Base-by-base conservation (phyloP, 2,797 vertebrate genomes). In the Pelodytes ibericus region DNA sequence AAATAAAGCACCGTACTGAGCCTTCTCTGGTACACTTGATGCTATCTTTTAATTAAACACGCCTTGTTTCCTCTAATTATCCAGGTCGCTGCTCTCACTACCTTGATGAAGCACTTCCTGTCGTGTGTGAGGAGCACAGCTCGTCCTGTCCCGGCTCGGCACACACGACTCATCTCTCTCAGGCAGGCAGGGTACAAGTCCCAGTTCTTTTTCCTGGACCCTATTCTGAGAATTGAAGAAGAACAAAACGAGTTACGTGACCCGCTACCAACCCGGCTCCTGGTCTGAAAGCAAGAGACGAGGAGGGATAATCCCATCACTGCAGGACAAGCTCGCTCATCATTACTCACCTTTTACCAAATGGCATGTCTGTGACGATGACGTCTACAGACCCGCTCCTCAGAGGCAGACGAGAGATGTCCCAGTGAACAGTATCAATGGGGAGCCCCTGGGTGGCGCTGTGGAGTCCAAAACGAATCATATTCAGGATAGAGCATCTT, bases 91-190 rank as follows among this genome's bases (percentile, higher is more conserved):
- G n/a, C n/a, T n/a, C n/a, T n/a, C n/a, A n/a, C n/a, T 53, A 99
- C 97, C 95, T 98, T 99, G 27, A 89, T 66, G 83, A 99, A 99
- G 80, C 98, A 99, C 70, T 99, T 99, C 86, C 96, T 99, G 85
- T 99, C 96, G 82, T 99, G 96, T 0, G 97, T 99, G 16, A 99
- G 89, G n/a, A 99, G 87, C 9, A 91, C 94, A 6, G 96, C 98
- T 82, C 95, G 93, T 69, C 96, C 98, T 0, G 94, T 94, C 13
- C 90, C 93, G 0, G 96, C 96, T 9, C 91, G 89, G 83, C 94
- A 96, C 76, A 99, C 93, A 4, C 96, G 94, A 56, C 95, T 95
- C 94, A 99, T 97, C 87, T 99, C 97, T 81, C 83, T 87, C n/a
- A 99, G 90, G 84, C 96, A 98, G 22, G 94, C 91, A 0, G 96